These are phyloP conservation scores for Automeris io DNA, from an alignment of 2,888 invertebrate genomes.

Conservation along the genomic window DNA sequence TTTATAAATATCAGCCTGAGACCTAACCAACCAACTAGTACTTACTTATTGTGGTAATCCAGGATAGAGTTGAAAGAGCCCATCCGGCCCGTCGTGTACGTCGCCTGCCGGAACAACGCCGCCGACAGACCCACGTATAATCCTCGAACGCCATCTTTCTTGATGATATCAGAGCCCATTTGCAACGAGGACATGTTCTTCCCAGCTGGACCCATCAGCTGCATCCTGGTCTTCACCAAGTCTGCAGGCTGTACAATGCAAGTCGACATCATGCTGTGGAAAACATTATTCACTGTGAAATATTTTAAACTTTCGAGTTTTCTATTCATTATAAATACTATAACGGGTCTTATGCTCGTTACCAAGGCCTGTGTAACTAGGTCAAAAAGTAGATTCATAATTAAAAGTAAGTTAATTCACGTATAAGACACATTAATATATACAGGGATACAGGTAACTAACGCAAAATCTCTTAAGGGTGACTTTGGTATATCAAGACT, in stretches of 20 bases:
- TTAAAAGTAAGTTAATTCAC: too few relatives aligned
- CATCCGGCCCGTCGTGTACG: conserved; percentile 95
- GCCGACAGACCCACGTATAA: conserved; percentile 94
- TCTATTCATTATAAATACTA: too few relatives aligned
- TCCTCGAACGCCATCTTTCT: conserved; percentile 88
- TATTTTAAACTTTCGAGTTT: too few relatives aligned
- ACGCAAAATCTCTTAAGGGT: too few relatives aligned
- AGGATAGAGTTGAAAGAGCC: conserved; percentile 94
- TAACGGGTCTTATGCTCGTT: too few relatives aligned
- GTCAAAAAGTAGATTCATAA: too few relatives aligned
- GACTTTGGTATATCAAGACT: too few relatives aligned
- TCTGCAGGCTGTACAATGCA: conserved; percentile 46
- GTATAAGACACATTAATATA: too few relatives aligned
- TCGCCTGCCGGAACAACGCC: conserved; percentile 94
- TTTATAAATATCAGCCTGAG: too few relatives aligned
- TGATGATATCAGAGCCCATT: conserved; percentile 83
- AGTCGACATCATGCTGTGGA: conserved; percentile 37
- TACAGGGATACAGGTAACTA: too few relatives aligned
- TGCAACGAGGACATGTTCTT: conserved; percentile 82
- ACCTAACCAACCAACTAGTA: conserved; percentile 1
- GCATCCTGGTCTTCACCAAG: conserved; percentile 49
- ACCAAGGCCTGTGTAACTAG: too few relatives aligned
- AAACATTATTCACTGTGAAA: too few relatives aligned
- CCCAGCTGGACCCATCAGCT: conserved; percentile 63
- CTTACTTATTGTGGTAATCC: conserved; percentile 79